phyloP scores from a whole-genome alignment of 64 coral and sea anemone species.

The Porites australiensis region DNA sequence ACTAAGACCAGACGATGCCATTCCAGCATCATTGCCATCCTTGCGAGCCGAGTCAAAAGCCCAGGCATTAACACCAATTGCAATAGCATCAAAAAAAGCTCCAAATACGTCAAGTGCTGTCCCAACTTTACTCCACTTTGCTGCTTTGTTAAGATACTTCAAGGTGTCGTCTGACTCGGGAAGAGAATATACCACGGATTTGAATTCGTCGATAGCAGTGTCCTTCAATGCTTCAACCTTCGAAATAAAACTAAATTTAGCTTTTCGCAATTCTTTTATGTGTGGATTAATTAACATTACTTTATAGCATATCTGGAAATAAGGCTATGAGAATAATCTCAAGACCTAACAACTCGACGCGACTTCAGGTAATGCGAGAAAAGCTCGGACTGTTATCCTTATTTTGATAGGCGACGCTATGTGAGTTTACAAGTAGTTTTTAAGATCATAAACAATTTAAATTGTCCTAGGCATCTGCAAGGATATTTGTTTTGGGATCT shows the following conservation, averaged over 20 bases:
- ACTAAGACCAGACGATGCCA: conserved; percentile 28
- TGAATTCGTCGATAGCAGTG: not conserved
- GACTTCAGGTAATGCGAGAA: not conserved
- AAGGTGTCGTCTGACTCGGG: conserved; percentile 14
- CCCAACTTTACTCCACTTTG: conserved; percentile 41
- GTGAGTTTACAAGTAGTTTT: not conserved
- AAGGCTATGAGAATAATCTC: conserved; percentile 11
- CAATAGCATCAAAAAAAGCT: conserved; percentile 17
- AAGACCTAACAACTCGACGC: not conserved
- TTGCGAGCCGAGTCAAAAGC: conserved; percentile 27
- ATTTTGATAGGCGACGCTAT: not conserved
- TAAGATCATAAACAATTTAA: not conserved
- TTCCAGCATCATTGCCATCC: conserved; percentile 39
- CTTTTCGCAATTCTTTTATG: conserved; percentile 9
- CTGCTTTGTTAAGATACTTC: conserved; percentile 28
- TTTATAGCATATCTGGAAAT: conserved; percentile 7
- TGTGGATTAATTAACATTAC: not conserved
- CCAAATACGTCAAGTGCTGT: conserved; percentile 29
- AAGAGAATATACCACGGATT: not conserved
- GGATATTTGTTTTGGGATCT: not conserved
- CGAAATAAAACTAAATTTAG: not conserved
- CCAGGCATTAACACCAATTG: conserved; percentile 32
- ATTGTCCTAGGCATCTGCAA: conserved; percentile 3
- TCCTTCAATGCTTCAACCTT: conserved; percentile 7
- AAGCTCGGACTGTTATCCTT: conserved; percentile 3